Percentiles rank a stretch among this genome's conserved stretches.
These are phyloP conservation scores for Chionis minor DNA, from an alignment of 2,113 vertebrate genomes.

Conservation along the genomic window DNA sequence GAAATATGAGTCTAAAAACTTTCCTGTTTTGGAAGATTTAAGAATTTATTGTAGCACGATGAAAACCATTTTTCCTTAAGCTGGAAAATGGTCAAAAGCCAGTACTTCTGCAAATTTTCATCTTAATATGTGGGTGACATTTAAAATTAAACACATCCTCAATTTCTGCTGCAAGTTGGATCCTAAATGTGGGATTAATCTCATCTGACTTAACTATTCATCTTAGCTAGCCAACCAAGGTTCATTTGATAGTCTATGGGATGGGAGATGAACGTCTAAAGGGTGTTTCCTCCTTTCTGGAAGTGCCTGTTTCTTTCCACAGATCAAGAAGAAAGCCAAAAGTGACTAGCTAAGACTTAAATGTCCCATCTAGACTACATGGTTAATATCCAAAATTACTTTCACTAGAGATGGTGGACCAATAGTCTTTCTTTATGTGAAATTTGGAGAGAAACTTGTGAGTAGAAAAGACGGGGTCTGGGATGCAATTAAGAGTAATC, in stretches of 20 bases:
- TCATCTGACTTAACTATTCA: not conserved
- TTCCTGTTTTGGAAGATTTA: not conserved
- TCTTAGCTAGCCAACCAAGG: not conserved
- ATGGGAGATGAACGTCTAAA: not conserved
- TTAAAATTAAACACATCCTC: not conserved
- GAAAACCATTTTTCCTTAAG: not conserved
- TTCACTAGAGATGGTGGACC: not conserved
- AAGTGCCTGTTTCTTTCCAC: not conserved
- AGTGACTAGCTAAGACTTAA: not conserved
- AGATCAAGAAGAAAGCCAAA: not conserved
- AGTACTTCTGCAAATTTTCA: not conserved
- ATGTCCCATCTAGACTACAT: not conserved
- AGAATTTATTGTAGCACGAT: not conserved
- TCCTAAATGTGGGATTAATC: not conserved
- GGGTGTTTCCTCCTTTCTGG: not conserved
- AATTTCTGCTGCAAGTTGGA: not conserved
- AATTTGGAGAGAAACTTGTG: not conserved
- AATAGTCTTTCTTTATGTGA: not conserved
- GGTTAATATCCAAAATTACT: not conserved
- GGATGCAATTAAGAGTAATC: not conserved
- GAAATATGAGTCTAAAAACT: not conserved
- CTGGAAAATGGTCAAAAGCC: not conserved
- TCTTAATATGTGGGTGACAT: rapidly evolving
- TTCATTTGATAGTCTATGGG: not conserved
- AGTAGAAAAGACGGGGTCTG: not conserved